phyloP scores from a whole-genome alignment of 2,797 vertebrate genomes.

The Bufotes viridis region DNA sequence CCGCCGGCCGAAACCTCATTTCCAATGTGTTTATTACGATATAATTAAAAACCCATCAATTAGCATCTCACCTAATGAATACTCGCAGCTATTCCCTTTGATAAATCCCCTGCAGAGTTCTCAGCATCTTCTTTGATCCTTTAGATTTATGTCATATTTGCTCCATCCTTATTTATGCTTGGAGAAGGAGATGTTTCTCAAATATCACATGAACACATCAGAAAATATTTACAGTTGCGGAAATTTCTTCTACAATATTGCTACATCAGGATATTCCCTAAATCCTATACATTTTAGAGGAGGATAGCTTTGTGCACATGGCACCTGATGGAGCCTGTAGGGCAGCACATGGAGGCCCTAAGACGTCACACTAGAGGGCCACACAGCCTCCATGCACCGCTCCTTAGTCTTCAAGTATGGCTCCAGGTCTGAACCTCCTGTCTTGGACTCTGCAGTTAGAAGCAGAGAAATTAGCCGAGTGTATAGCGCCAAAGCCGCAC shows the following conservation, averaged over 20 bases:
- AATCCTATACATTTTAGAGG: too few relatives aligned
- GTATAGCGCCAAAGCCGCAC: background rate
- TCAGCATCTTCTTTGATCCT: background rate
- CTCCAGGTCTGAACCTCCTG: too few relatives aligned
- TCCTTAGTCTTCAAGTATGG: too few relatives aligned
- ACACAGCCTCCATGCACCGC: too few relatives aligned
- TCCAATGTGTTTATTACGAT: conserved; percentile 2
- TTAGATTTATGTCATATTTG: background rate
- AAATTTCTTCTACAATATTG: too few relatives aligned
- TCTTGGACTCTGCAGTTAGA: too few relatives aligned
- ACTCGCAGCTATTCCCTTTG: background rate
- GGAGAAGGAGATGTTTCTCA: background rate
- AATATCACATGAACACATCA: background rate
- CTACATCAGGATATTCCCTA: too few relatives aligned
- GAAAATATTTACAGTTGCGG: too few relatives aligned
- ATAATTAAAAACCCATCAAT: conserved; percentile 14
- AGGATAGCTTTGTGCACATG: too few relatives aligned
- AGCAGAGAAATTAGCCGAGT: background rate
- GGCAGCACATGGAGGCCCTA: too few relatives aligned
- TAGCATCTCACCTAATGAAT: conserved; percentile 4
- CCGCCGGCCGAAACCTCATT: background rate
- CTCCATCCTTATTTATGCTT: background rate
- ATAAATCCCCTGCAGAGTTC: conserved; percentile 3
- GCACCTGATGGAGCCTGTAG: too few relatives aligned
- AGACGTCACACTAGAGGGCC: too few relatives aligned